These are phyloP conservation scores for Nannospalax galili DNA, from an alignment of 2,113 vertebrate genomes.

Conservation along the genomic window DNA sequence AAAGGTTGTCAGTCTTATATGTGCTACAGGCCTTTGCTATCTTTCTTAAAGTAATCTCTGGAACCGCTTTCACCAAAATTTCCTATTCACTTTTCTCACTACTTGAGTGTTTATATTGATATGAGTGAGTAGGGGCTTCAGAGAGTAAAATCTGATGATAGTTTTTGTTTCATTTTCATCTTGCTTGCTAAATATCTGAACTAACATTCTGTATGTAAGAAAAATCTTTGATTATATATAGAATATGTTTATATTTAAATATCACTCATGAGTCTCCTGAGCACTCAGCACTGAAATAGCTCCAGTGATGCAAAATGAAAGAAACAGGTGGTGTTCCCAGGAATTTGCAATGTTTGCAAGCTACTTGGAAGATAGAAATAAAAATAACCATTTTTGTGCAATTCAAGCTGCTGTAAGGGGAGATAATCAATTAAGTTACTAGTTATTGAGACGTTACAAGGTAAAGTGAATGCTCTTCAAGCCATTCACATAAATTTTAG, in stretches of 20 bases:
- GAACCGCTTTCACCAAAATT: background rate
- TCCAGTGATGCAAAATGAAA: background rate
- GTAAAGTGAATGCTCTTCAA: background rate
- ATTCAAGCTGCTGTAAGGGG: background rate
- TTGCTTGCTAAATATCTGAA: background rate
- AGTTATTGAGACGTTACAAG: background rate
- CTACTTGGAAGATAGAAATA: background rate
- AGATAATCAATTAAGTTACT: background rate
- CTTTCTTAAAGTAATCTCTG: background rate
- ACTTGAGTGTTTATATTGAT: background rate
- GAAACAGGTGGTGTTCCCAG: background rate
- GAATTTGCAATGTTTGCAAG: background rate
- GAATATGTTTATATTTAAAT: background rate
- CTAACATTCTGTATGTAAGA: background rate
- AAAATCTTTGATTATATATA: background rate
- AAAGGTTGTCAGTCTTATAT: background rate
- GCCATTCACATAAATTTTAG: background rate
- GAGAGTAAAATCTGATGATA: background rate
- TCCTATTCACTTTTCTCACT: background rate
- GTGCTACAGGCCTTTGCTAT: background rate
- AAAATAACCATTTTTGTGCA: background rate
- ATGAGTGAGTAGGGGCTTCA: background rate
- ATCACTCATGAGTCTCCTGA: background rate
- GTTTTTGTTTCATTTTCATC: background rate
- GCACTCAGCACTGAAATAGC: background rate